Conservation (phyloP, 2,797 vertebrate genomes). For the Sebastes vulpes region DNA sequence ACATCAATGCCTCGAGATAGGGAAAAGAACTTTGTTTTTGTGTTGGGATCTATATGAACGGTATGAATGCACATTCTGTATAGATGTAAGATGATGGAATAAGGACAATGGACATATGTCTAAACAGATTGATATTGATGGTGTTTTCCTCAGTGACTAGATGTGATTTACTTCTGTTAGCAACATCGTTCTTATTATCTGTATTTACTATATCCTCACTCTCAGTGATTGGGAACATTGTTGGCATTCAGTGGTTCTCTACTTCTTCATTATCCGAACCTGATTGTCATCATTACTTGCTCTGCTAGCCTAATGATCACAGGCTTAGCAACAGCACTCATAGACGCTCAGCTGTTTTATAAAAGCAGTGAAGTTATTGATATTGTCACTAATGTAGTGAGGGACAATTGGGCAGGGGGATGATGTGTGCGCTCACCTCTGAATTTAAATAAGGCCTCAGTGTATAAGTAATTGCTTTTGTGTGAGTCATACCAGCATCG, state of each 20-base stretch:
- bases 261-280: constrained; percentile 63
- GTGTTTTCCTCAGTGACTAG: constrained; percentile 40
- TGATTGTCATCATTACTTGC: constrained; percentile 69
- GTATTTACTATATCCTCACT: constrained; percentile 34
- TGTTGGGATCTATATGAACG: constrained; percentile 33
- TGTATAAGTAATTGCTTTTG: constrained; percentile 81
- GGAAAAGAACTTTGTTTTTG: constrained; percentile 34
- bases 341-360: constrained; percentile 68
- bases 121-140: constrained; percentile 37
- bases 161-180: constrained; percentile 36
- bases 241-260: constrained; percentile 45
- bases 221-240: constrained; percentile 56
- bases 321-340: constrained; percentile 75
- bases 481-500: constrained; percentile 73
- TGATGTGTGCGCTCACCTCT: constrained; percentile 70
- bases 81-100: constrained; percentile 13
- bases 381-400: constrained; percentile 78
- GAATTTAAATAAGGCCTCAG: constrained; percentile 84
- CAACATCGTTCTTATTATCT: constrained; percentile 52
- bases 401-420: constrained; percentile 50
- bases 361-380: constrained; percentile 83
- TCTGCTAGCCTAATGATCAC: constrained; percentile 67
- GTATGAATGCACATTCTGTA: constrained; percentile 15
- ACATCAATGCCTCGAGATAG: constrained; percentile 49
- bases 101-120: background rate